Base-by-base conservation (phyloP, 2,888 invertebrate genomes). In the Scrobipalpa atriplicella region DNA sequence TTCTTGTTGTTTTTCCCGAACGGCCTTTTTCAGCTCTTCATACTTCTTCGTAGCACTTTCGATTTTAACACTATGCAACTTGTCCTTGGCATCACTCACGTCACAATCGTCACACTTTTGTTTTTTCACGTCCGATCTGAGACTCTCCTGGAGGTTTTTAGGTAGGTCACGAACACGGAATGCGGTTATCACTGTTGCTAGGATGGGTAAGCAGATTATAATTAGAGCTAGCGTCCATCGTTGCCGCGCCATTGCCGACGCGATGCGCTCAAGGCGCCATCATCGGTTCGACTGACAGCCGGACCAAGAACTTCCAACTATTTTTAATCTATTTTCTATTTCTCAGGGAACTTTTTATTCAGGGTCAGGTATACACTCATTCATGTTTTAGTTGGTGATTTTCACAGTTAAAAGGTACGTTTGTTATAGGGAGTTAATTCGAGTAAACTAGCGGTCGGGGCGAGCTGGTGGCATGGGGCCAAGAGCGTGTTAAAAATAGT, bases 361-460 rank as follows among this genome's bases (percentile, higher is more conserved):
- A 72, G 78, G 79, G 80, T 78, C 78, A 78, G 74, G 80, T 75
- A 75, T 76, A 77, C 75, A 77, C 85, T 85, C 87, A 89, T 89
- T 87, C 85, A 86, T 83, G 79, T 75, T 80, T 79, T 77, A 52
- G 70, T 68, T 62, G 72, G 68, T 68, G 79, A 77, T 78, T 76
- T 78, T 80, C 79, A 77, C 78, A 74, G 75, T 78, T 75, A 77
- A 84, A 84, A 82, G 84, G 85, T 82, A 81, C 83, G 86, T 83
- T 83, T 85, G 82, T 80, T 79, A 77, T 94, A 80, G 94, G 92
- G 78, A 94, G 93, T 88, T 95, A 95, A 82, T 95, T 94, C 74
- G 94, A 94, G 75, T 95, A 81, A 82, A 95, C 95, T 83, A 95
- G 90, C 85, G 93, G 89, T 66, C 94, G 87, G 69, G 94, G 95